Evolutionary conservation across 1,140 invertebrate genomes (phyloP).

Genomic region (Trypoxylus dichotomus): DNA sequence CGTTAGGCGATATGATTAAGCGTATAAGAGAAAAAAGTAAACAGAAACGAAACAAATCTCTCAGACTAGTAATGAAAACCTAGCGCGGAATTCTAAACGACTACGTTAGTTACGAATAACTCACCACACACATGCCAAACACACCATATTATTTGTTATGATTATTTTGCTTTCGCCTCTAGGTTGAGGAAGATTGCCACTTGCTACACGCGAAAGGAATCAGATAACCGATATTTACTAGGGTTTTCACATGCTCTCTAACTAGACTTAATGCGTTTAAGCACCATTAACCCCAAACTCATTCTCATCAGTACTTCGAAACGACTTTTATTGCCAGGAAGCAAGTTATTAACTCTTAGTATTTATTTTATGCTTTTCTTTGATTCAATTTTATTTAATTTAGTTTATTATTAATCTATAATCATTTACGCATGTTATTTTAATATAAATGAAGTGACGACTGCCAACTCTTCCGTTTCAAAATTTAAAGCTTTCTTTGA

Average conservation of each 20-base stretch:
- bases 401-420: neutral
- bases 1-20: slow-evolving; percentile 33
- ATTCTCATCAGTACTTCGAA: neutral
- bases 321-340: neutral
- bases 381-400: neutral
- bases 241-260: neutral
- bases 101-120: neutral
- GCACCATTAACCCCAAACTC: neutral
- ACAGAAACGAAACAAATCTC: neutral
- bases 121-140: neutral
- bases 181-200: slow-evolving; percentile 43
- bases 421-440: neutral
- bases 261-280: neutral
- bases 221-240: neutral
- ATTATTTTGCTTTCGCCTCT: slow-evolving; percentile 40
- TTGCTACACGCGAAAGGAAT: slow-evolving; percentile 14
- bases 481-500: neutral
- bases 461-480: too few species aligned
- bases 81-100: slow-evolving; percentile 32
- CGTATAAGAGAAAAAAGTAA: neutral
- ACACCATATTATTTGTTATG: slow-evolving; percentile 2
- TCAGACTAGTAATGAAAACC: slow-evolving; percentile 31
- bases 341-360: too few species aligned
- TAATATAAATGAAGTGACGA: too few species aligned
- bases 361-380: too few species aligned